Evolutionary conservation across 2,113 vertebrate genomes (phyloP).

Genomic region (Bos indicus): DNA sequence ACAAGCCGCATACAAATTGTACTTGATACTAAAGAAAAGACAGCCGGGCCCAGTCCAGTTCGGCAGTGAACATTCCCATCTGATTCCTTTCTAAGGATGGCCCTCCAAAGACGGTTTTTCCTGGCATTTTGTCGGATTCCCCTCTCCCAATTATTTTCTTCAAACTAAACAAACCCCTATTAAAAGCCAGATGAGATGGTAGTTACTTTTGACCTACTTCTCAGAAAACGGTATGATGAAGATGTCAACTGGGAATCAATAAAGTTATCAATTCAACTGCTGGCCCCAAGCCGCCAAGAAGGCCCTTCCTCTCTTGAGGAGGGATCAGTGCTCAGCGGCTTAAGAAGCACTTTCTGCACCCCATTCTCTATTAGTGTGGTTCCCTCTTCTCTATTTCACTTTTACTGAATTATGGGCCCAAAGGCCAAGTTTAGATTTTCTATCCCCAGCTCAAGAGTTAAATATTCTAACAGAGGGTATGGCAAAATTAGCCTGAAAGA

Average conservation of each 20-base stretch:
- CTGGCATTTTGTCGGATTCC: not conserved
- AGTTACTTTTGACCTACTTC: not conserved
- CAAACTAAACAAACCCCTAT: not conserved
- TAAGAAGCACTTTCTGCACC: not conserved
- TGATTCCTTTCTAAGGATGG: not conserved
- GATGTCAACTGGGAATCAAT: constrained; percentile 44
- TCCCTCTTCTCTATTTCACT: not conserved
- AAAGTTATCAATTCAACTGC: constrained; percentile 16
- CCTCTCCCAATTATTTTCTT: not conserved
- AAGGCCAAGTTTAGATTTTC: constrained; percentile 8
- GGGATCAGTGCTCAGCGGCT: not conserved
- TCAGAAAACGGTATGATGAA: constrained; percentile 21
- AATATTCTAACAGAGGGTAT: not conserved
- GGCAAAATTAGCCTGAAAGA: not conserved
- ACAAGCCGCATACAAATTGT: constrained; percentile 90
- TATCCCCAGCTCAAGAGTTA: not conserved
- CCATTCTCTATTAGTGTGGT: not conserved
- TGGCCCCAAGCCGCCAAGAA: not conserved
- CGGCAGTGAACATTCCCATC: not conserved
- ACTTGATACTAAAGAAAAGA: constrained; percentile 92
- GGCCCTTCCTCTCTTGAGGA: not conserved
- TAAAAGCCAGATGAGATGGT: not conserved
- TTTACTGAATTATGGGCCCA: not conserved
- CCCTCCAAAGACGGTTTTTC: not conserved
- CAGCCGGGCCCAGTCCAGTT: constrained; percentile 39